These are phyloP conservation scores for Drosophila parvula DNA, from an alignment of 1,140 invertebrate genomes.

Conservation along the genomic window DNA sequence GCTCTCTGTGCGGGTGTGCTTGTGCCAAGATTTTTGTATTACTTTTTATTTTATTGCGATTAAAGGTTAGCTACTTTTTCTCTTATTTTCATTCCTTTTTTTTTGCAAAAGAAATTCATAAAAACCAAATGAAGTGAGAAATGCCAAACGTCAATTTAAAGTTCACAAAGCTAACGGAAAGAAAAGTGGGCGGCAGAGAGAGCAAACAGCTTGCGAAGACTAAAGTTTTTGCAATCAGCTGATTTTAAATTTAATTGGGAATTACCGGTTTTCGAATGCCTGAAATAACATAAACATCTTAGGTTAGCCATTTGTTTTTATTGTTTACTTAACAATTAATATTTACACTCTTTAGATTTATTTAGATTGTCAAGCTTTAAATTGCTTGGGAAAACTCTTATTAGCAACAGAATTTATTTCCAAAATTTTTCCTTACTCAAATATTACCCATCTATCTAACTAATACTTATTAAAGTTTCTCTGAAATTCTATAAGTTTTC, in stretches of 20 bases:
- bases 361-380: neutral
- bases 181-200: neutral
- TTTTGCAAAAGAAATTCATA: slow-evolving; percentile 28
- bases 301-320: neutral
- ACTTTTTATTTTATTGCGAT: slow-evolving; percentile 42
- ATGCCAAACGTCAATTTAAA: slow-evolving; percentile 61
- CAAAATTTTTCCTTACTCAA: no score
- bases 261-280: neutral
- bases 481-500: no score
- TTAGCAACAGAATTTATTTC: no score
- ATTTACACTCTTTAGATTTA: slow-evolving; percentile 9
- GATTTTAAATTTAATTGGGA: slow-evolving; percentile 35
- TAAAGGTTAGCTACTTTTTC: slow-evolving; percentile 56
- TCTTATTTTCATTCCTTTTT: neutral
- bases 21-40: slow-evolving; percentile 21
- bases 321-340: slow-evolving; percentile 9
- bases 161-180: slow-evolving; percentile 23
- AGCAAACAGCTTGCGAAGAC: slow-evolving; percentile 11
- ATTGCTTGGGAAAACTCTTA: no score
- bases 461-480: no score
- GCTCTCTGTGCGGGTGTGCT: slow-evolving; percentile 16
- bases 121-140: slow-evolving; percentile 42
- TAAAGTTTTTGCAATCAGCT: slow-evolving; percentile 51
- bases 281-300: neutral
- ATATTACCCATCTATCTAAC: no score